These are phyloP conservation scores for Thecocarcelia acutangulata DNA, from an alignment of 2,888 invertebrate genomes.

Conservation along the genomic window DNA sequence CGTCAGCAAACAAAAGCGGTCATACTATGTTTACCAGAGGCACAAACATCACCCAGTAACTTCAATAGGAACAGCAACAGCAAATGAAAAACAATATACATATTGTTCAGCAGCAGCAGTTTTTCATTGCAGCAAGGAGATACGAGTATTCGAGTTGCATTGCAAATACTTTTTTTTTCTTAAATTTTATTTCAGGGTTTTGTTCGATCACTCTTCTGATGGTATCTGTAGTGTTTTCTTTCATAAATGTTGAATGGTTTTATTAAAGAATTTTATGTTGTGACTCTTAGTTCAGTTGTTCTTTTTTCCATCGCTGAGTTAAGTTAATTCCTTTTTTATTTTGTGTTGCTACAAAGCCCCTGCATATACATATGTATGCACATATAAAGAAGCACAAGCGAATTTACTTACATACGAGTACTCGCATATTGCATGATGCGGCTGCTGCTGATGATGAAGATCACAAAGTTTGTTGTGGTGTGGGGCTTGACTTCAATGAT, in stretches of 20 bases:
- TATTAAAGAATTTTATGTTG: constrained; percentile 67
- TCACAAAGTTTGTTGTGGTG: constrained; percentile 49
- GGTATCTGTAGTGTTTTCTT: constrained; percentile 42
- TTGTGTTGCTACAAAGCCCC: constrained; percentile 12
- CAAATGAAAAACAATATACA: neutral
- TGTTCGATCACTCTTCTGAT: constrained; percentile 35
- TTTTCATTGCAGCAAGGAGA: constrained; percentile 28
- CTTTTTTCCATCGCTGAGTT: constrained; percentile 21
- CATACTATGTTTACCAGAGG: constrained; percentile 48
- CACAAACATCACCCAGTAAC: constrained; percentile 41
- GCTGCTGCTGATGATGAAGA: constrained; percentile 43
- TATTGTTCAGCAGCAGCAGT: constrained; percentile 23
- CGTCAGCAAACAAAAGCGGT: constrained; percentile 31
- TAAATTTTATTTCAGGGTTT: neutral
- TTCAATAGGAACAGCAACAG: constrained; percentile 44
- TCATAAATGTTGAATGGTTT: constrained; percentile 63
- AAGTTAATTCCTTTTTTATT: neutral
- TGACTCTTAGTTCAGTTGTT: constrained; percentile 54
- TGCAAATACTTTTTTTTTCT: constrained; percentile 16
- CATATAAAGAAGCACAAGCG: no score
- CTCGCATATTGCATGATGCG: neutral
- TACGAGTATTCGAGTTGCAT: constrained; percentile 18
- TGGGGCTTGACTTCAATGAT: constrained; percentile 59
- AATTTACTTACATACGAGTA: no score
- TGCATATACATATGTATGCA: no score